Percentiles rank a stretch among this genome's conserved stretches.
Evolutionary conservation across 1,140 invertebrate genomes (phyloP).

Genomic region (Dryas iulia): DNA sequence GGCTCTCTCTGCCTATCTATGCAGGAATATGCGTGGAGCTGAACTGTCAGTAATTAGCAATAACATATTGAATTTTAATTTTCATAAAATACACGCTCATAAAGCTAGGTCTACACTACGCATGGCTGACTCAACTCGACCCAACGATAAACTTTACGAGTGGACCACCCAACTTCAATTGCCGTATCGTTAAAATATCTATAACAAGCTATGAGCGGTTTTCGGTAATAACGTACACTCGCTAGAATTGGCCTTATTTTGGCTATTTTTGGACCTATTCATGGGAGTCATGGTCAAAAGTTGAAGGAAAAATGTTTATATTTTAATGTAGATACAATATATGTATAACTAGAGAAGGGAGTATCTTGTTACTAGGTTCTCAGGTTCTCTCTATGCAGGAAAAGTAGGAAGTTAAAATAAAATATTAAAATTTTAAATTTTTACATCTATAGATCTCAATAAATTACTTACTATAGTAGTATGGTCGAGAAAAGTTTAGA

Average conservation of each 20-base stretch:
- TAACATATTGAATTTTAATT: not conserved
- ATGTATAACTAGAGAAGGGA: no score
- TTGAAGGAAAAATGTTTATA: not conserved
- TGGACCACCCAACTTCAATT: constrained; percentile 42
- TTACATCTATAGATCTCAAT: no score
- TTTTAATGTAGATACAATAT: not conserved
- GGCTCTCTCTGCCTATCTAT: no score
- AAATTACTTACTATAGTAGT: no score
- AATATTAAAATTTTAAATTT: no score
- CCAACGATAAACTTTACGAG: constrained; percentile 33
- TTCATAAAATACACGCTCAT: constrained; percentile 13
- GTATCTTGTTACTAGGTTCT: no score
- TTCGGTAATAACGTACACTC: constrained; percentile 35
- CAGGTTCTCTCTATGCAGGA: no score
- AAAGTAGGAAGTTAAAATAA: no score
- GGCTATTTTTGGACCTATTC: constrained; percentile 14
- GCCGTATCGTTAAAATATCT: constrained; percentile 40
- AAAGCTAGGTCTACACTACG: constrained; percentile 24
- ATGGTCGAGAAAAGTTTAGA: no score
- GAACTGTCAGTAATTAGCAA: not conserved
- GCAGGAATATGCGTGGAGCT: no score
- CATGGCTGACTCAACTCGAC: constrained; percentile 35
- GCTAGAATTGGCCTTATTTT: constrained; percentile 27
- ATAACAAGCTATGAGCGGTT: constrained; percentile 38
- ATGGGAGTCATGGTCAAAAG: not conserved